phyloP scores from a whole-genome alignment of 1,140 invertebrate species.

The Papilio dardanus region DNA sequence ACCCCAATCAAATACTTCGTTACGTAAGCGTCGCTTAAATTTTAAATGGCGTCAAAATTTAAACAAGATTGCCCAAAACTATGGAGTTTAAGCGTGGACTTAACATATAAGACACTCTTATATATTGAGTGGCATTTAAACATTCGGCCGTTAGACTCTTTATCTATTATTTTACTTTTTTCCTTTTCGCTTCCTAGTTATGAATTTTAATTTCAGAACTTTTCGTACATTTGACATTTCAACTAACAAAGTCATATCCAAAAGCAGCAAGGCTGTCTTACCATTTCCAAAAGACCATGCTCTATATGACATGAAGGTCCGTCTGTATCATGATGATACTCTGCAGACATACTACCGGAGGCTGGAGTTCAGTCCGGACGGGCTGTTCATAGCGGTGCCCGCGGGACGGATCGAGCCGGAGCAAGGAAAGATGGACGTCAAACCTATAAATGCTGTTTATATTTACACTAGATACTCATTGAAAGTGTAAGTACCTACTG shows the following conservation, averaged over 20 bases:
- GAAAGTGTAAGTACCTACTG: constrained; percentile 84
- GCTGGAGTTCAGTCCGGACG: constrained; percentile 94
- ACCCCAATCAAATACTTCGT: too few relatives aligned
- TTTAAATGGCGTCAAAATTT: too few relatives aligned
- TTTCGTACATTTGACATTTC: constrained; percentile 89
- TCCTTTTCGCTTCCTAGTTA: neutral
- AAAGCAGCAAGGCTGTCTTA: constrained; percentile 87
- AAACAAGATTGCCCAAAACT: too few relatives aligned
- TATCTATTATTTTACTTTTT: neutral
- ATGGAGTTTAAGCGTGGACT: too few relatives aligned
- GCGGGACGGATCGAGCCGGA: constrained; percentile 89
- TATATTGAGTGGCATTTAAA: too few relatives aligned
- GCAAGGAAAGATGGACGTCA: constrained; percentile 80
- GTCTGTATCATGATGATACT: constrained; percentile 97
- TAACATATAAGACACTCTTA: too few relatives aligned
- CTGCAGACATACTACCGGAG: constrained; percentile 96
- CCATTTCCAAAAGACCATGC: constrained; percentile 84
- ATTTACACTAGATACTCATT: constrained; percentile 90
- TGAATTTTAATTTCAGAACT: constrained; percentile 79
- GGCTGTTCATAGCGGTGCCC: constrained; percentile 93
- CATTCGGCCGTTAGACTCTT: too few relatives aligned
- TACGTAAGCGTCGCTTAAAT: too few relatives aligned
- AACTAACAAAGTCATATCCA: constrained; percentile 88
- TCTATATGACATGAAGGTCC: constrained; percentile 84
- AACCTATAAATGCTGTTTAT: constrained; percentile 89